phyloP scores from a whole-genome alignment of 2,888 invertebrate species.

The Galeruca laticollis region DNA sequence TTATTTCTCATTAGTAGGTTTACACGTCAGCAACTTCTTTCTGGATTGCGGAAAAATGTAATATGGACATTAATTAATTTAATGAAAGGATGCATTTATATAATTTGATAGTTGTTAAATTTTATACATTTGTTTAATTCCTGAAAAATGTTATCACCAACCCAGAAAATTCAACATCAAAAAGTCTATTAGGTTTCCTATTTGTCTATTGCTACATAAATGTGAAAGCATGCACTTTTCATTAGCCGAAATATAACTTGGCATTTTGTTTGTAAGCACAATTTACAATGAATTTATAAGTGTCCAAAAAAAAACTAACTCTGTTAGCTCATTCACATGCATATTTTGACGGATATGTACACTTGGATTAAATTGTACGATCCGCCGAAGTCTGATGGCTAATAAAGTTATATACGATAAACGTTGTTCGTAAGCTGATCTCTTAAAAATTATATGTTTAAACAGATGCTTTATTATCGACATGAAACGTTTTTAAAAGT shows the following conservation, averaged over 20 bases:
- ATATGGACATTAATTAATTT: too few species aligned
- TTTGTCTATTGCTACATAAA: conserved; percentile 29
- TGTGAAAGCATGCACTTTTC: conserved; percentile 31
- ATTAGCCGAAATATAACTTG: conserved; percentile 20
- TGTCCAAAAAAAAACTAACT: conserved; percentile 21
- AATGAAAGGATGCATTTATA: too few species aligned
- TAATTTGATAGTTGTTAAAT: too few species aligned
- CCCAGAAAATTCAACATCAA: too few species aligned
- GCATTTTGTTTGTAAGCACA: conserved; percentile 31
- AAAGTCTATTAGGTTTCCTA: neutral
- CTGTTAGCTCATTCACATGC: neutral
- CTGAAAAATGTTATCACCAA: too few species aligned
- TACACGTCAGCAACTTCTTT: too few species aligned
- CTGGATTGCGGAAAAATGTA: too few species aligned
- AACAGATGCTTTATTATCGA: conserved; percentile 26
- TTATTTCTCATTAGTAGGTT: too few species aligned
- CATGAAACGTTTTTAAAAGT: neutral
- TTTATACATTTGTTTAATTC: too few species aligned
- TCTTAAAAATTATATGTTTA: neutral
- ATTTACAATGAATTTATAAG: conserved; percentile 26
- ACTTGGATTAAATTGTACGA: conserved; percentile 1
- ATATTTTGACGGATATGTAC: conserved; percentile 14
- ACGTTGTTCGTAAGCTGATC: neutral
- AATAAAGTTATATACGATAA: neutral
- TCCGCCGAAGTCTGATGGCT: neutral